phyloP scores from a whole-genome alignment of 2,797 vertebrate species.

The Pangasius sanitwongsei region DNA sequence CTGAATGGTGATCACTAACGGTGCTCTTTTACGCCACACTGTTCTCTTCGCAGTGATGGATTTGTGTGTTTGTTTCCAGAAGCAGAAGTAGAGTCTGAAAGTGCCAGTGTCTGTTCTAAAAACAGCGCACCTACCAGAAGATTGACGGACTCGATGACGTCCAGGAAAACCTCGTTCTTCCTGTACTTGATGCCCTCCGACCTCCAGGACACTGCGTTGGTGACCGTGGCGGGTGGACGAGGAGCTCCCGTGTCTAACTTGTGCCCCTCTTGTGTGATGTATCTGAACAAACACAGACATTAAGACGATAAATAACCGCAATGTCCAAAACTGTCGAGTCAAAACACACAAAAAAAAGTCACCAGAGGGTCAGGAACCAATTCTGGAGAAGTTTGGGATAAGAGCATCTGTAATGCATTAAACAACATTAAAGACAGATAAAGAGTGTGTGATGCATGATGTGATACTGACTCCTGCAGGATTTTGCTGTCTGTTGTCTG shows the following conservation, averaged over 20 bases:
- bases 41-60: conserved; percentile 23
- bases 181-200: conserved; percentile 91
- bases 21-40: neutral
- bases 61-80: conserved; percentile 50
- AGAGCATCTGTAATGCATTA: neutral
- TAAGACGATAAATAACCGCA: neutral
- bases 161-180: conserved; percentile 92
- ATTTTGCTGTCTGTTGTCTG: conserved; percentile 99
- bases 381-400: neutral
- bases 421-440: neutral
- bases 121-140: conserved; percentile 84
- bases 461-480: conserved; percentile 90
- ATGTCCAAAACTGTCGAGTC: neutral
- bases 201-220: conserved; percentile 88
- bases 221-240: conserved; percentile 90
- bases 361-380: neutral
- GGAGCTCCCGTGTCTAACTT: conserved; percentile 97
- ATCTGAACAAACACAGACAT: conserved; percentile 73
- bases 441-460: neutral
- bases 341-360: neutral
- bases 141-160: conserved; percentile 99
- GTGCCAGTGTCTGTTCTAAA: conserved; percentile 62
- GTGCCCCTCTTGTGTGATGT: conserved; percentile 98
- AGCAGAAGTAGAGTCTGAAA: conserved; percentile 54
- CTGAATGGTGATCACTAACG: neutral